phyloP scores from a whole-genome alignment of 2,797 vertebrate genomes.

The Smutsia gigantea region DNA sequence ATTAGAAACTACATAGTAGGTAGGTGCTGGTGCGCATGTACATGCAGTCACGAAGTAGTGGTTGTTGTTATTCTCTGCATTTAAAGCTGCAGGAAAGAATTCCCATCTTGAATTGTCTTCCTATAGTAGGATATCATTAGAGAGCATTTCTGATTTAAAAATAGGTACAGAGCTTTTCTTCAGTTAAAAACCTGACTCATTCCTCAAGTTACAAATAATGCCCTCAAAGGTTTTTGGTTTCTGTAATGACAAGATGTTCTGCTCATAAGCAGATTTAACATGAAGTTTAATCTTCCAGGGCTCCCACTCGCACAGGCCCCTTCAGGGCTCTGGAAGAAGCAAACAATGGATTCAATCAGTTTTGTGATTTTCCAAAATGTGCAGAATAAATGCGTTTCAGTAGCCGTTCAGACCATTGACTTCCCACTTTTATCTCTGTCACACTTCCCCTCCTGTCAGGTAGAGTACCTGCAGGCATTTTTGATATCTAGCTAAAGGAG shows the following conservation, averaged over 20 bases:
- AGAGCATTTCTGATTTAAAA: conserved; percentile 52
- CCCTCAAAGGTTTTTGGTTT: conserved; percentile 25
- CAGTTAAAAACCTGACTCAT: conserved; percentile 47
- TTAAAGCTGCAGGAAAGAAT: conserved; percentile 18
- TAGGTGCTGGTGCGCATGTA: not conserved
- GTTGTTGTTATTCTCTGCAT: not conserved
- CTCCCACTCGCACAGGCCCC: not conserved
- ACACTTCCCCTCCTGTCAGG: not conserved
- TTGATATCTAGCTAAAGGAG: not conserved
- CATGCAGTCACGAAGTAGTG: not conserved
- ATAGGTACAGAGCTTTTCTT: not conserved
- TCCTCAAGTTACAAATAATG: conserved; percentile 41
- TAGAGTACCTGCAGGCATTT: not conserved
- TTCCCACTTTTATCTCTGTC: not conserved
- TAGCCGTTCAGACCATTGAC: not conserved
- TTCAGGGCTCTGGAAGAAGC: not conserved
- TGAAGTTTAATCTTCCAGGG: not conserved
- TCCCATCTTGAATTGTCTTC: not conserved
- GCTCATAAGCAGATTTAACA: not conserved
- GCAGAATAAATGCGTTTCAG: not conserved
- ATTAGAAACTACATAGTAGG: not conserved
- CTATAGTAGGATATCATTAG: not conserved
- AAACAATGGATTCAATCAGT: not conserved
- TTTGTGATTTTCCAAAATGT: not conserved
- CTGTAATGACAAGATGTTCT: not conserved